Conservation (phyloP, 64 coral and sea anemone genomes). For the Platygyra sinensis region DNA sequence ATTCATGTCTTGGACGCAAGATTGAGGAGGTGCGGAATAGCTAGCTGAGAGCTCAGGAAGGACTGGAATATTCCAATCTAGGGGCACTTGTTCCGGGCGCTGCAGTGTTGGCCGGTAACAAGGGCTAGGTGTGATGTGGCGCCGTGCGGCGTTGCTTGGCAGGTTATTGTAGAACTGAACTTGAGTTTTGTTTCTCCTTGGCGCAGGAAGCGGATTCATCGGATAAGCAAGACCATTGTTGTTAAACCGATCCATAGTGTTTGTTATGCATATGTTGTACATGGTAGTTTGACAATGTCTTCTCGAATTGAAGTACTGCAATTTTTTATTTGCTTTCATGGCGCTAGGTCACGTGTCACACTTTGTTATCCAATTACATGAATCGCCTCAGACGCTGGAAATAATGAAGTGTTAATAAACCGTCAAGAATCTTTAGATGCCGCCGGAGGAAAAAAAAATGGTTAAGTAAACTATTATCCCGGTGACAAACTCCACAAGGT, state of each 20-base stretch:
- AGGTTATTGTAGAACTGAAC: background rate
- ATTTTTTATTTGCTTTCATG: conserved; percentile 24
- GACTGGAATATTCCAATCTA: conserved; percentile 15
- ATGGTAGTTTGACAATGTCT: conserved; percentile 28
- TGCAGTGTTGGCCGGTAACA: conserved; percentile 16
- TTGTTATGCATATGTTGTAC: conserved; percentile 6
- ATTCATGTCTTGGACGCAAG: conserved; percentile 20
- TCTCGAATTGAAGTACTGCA: conserved; percentile 25
- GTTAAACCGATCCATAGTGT: conserved; percentile 11
- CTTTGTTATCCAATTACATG: conserved; percentile 51
- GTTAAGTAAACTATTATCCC: conserved; percentile 2
- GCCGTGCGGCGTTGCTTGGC: background rate
- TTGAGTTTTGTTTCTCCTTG: background rate
- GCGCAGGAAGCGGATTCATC: background rate
- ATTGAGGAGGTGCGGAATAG: background rate
- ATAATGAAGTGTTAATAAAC: conserved; percentile 55
- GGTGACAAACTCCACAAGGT: background rate
- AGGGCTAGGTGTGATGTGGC: background rate
- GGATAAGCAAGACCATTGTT: conserved; percentile 3
- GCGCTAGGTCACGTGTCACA: conserved; percentile 33
- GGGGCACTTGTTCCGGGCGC: background rate
- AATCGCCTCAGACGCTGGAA: conserved; percentile 15
- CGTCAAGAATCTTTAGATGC: conserved; percentile 23
- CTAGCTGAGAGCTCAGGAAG: background rate
- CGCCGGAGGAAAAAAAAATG: background rate